Base-by-base conservation (phyloP, 2,888 invertebrate species). In the Druceiella hillmani region DNA sequence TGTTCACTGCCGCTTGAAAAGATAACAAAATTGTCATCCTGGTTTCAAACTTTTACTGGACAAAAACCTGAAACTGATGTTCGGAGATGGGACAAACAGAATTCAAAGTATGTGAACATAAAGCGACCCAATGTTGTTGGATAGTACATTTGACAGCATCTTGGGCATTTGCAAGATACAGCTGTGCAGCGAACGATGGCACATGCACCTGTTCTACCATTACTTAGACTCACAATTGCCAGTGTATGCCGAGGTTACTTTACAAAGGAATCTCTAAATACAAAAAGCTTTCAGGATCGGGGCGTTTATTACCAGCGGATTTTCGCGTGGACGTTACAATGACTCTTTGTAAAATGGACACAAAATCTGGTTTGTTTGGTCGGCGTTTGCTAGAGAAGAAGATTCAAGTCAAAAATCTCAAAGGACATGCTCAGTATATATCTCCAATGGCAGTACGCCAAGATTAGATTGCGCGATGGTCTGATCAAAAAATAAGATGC, bases 131-230 rank as follows among this genome's bases (percentile, higher is more conserved):
- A 50, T 38, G 38, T 53, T 29, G 40, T 54, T 15, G 45, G 40
- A 33, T 43, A 45, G 41, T 46, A 53, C 44, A 52, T 51, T 42
- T 9, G 52, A 54, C 33, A 47, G 48, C 33, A 49, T 53, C 12
- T 50, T 51, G 48, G 52, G 47, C 7, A 37, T 31, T 4, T 47
- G 49, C 29, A 50, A 45, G 14, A 48, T 43, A 38, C 24, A 20
- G 12, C 13, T 33, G 11, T 13, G 33, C 4, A 33, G 33, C 17
- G 14, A 33, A 24, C 22, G 24, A 27, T 27, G 35, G 35, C 17
- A 17, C 10, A n/a, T 35, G 5, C 27, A 17, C 9, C 4, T 27
- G 3, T 35, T 27, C n/a, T 35, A 27, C 16, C 27, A 35, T 27
- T 35, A 15, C 5, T 27, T 35, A 16, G 13, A 27, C 24, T 33